Conservation (phyloP, 2,888 invertebrate species). For the Volucella bombylans region DNA sequence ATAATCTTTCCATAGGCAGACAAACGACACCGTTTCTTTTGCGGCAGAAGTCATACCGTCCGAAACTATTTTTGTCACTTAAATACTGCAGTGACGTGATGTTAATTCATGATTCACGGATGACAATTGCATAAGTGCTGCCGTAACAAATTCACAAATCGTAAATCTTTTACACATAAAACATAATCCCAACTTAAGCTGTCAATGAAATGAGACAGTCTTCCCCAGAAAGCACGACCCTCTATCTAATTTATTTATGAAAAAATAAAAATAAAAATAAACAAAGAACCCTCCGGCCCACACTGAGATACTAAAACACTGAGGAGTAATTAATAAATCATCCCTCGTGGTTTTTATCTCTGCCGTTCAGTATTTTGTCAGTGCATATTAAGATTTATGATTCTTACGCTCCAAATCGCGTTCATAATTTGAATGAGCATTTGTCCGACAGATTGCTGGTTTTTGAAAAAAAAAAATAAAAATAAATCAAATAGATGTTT, state of each 20-base stretch:
- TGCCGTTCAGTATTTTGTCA: conserved; percentile 55
- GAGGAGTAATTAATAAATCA: conserved; percentile 69
- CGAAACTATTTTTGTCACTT: too few relatives aligned
- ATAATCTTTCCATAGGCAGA: too few relatives aligned
- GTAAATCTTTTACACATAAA: conserved; percentile 55
- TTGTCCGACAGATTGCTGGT: conserved; percentile 47
- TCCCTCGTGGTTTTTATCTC: conserved; percentile 51
- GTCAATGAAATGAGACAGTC: conserved; percentile 68
- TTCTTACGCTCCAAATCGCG: conserved; percentile 42
- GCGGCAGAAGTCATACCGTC: too few relatives aligned
- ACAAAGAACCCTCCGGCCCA: conserved; percentile 48
- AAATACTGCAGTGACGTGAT: too few relatives aligned
- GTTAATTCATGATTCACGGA: conserved; percentile 25
- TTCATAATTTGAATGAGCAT: conserved; percentile 52
- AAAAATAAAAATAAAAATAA: conserved; percentile 58
- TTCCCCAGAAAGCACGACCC: conserved; percentile 49
- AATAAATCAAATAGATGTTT: conserved; percentile 40
- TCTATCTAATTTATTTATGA: conserved; percentile 56
- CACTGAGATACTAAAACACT: not conserved
- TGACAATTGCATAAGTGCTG: conserved; percentile 34
- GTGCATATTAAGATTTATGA: conserved; percentile 65
- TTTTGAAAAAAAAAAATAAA: conserved; percentile 20
- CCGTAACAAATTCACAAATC: conserved; percentile 65
- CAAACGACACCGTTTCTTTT: too few relatives aligned
- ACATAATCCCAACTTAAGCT: conserved; percentile 67